Percentiles rank a stretch among this genome's conserved stretches.
Evolutionary conservation across 2,113 vertebrate genomes (phyloP).

Genomic region (Toxotes jaculatrix): DNA sequence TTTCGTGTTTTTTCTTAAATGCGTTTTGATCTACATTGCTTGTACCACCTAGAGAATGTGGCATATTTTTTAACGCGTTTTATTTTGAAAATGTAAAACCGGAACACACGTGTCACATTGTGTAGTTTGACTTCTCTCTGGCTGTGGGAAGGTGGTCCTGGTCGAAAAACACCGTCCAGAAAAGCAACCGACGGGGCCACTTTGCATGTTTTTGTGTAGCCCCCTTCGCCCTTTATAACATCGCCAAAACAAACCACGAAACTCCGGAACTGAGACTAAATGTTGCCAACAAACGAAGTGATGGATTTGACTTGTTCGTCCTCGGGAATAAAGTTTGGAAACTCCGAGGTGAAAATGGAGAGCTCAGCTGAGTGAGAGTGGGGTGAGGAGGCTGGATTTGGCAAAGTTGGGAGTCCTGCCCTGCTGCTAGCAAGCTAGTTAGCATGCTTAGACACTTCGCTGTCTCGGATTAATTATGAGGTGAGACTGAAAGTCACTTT

Average conservation of each 20-base stretch:
- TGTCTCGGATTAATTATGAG: slow-evolving; percentile 52
- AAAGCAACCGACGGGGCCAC: slow-evolving; percentile 33
- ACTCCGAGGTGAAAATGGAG: slow-evolving; percentile 81
- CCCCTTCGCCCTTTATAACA: background rate
- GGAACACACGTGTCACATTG: background rate
- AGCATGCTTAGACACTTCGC: slow-evolving; percentile 52
- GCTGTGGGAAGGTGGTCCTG: slow-evolving; percentile 71
- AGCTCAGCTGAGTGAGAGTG: slow-evolving; percentile 83
- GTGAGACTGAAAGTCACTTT: slow-evolving; percentile 50
- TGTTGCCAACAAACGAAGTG: background rate
- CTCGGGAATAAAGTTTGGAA: slow-evolving; percentile 68
- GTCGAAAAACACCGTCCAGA: slow-evolving; percentile 74
- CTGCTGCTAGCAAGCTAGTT: slow-evolving; percentile 74
- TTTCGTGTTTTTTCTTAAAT: too few relatives aligned
- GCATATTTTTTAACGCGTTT: slow-evolving; percentile 1
- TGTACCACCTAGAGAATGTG: background rate
- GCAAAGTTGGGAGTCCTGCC: slow-evolving; percentile 73
- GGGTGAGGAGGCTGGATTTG: slow-evolving; percentile 83
- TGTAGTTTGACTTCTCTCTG: background rate
- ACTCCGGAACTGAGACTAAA: background rate
- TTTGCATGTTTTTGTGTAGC: slow-evolving; percentile 24
- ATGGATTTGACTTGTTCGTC: slow-evolving; percentile 20
- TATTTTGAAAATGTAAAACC: slow-evolving; percentile 45
- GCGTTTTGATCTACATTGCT: background rate
- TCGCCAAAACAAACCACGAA: background rate